Base-by-base conservation (phyloP, 1,140 invertebrate genomes). In the Euschistus heros region DNA sequence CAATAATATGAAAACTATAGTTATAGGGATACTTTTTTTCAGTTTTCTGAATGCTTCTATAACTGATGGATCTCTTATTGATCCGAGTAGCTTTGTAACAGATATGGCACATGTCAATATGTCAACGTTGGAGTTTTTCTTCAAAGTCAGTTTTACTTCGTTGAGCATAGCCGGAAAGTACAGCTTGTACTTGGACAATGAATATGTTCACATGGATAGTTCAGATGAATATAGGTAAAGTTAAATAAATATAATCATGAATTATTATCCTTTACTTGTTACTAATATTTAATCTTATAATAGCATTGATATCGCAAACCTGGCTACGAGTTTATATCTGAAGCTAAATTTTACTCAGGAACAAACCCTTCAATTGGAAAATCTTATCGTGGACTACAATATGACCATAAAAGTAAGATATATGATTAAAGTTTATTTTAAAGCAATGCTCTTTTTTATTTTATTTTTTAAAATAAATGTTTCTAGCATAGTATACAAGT, bases 1-100 rank as follows among this genome's bases (percentile, higher is more conserved):
- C 13, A 37, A 37, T 37, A 10, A 37, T 30, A 37, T 6, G 13
- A 1, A 1, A 37, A 10, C 33, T 10, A 1, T 13, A 6, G 13
- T 37, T 13, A 37, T 37, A 10, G 33, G 4, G 8, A 37, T 37
- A 37, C 1, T 37, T 37, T 6, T 37, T 37, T 37, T 54, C n/a
- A 54, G 50, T 20, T 54, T 54, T 26, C 2, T 54, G 7, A 54
- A 54, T 54, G 50, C 50, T 26, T 54, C 50, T 54, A 26, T 54
- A 1, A 26, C 4, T 1, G 50, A 54, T 26, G 24, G 18, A 54
- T 20, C 18, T 1, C 4, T 54, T 54, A 54, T 7, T 22, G 50
- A 26, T 26, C 50, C 24, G 1, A 54, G 18, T 26, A 26, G 24
- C 13, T 54, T 54, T 54, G 17, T 7, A 54, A 26, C 6, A 54